Percentiles rank a stretch among this genome's conserved stretches.
phyloP scores from a whole-genome alignment of 2,888 invertebrate species.

The Agonopterix heracliana region DNA sequence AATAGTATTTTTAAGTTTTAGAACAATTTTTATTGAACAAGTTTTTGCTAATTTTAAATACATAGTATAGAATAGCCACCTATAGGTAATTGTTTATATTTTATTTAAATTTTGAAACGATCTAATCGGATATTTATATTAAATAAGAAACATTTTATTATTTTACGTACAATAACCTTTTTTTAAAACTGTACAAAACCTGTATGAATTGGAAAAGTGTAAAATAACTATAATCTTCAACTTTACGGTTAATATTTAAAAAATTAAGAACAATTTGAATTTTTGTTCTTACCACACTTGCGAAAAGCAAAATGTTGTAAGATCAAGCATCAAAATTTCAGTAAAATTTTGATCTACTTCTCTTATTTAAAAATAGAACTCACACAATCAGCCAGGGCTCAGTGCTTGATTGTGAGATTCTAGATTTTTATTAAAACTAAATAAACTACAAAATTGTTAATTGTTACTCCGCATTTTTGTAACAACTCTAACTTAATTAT shows the following conservation, averaged over 20 bases:
- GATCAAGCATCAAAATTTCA: constrained; percentile 26
- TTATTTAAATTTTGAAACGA: constrained; percentile 36
- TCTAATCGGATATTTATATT: constrained; percentile 38
- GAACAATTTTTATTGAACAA: constrained; percentile 71
- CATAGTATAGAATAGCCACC: constrained; percentile 38
- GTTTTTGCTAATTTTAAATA: constrained; percentile 48
- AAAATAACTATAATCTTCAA: constrained; percentile 20
- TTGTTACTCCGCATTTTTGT: constrained; percentile 51
- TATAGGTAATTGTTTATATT: constrained; percentile 41
- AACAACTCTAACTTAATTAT: not conserved
- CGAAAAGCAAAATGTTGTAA: constrained; percentile 24
- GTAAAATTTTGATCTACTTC: constrained; percentile 11
- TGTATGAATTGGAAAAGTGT: constrained; percentile 23
- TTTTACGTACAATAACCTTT: constrained; percentile 3
- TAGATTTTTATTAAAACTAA: constrained; percentile 25
- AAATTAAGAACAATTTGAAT: not conserved
- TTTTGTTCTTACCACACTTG: constrained; percentile 11
- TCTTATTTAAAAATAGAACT: constrained; percentile 36
- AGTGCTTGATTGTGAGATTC: constrained; percentile 45
- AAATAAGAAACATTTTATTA: constrained; percentile 32
- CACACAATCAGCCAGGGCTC: constrained; percentile 62
- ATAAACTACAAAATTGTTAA: constrained; percentile 8
- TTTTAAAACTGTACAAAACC: constrained; percentile 27
- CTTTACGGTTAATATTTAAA: not conserved
- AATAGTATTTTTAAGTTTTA: constrained; percentile 52